Evolutionary conservation across 2,797 vertebrate species (phyloP).

Genomic region (Merluccius polli): DNA sequence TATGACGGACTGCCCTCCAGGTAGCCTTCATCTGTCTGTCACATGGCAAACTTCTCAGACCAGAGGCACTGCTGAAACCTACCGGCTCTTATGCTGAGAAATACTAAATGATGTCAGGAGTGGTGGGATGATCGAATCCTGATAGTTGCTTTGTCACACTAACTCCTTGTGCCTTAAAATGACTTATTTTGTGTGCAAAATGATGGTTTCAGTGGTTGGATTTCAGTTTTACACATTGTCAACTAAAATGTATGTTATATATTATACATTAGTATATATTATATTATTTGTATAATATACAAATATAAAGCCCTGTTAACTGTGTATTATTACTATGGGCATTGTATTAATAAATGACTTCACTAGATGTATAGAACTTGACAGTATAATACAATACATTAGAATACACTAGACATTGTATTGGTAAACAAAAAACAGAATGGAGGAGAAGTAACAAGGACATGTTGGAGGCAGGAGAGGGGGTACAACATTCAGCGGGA

Average conservation of each 20-base stretch:
- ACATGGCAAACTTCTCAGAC: too few species aligned
- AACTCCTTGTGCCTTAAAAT: too few species aligned
- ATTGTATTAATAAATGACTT: not conserved
- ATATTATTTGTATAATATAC: too few species aligned
- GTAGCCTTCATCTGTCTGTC: too few species aligned
- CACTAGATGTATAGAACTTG: not conserved
- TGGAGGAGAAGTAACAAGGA: not conserved
- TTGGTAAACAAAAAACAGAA: not conserved
- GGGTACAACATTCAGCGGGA: not conserved
- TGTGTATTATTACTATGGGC: not conserved
- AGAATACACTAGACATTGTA: not conserved
- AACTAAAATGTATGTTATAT: too few species aligned
- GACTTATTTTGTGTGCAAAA: not conserved
- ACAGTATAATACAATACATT: not conserved
- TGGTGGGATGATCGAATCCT: not conserved
- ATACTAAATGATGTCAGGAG: not conserved
- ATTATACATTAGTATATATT: too few species aligned
- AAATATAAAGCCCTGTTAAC: too few species aligned
- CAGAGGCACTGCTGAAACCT: too few species aligned
- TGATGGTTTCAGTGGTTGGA: not conserved
- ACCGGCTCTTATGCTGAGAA: not conserved
- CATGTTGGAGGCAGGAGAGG: not conserved
- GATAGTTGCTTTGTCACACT: not conserved
- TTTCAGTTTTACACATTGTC: too few species aligned
- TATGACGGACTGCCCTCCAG: too few species aligned